phyloP scores from a whole-genome alignment of 2,797 vertebrate genomes.

The Echiichthys vipera region DNA sequence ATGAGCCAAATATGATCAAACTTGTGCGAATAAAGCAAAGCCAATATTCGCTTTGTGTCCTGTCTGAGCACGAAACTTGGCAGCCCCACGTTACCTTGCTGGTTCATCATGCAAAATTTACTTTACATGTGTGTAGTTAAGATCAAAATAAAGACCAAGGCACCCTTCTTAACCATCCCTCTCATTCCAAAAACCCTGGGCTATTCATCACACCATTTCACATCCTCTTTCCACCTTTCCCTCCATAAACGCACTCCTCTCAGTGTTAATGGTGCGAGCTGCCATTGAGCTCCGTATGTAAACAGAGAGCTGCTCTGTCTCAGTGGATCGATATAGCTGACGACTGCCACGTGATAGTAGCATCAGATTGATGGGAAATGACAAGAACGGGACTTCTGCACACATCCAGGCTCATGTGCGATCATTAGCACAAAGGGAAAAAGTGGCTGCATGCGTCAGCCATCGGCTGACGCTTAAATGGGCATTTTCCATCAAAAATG shows the following conservation, averaged over 20 bases:
- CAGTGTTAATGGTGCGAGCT: slow-evolving; percentile 56
- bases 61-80: no score
- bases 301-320: slow-evolving; percentile 37
- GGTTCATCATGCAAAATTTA: no score
- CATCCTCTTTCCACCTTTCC: slow-evolving; percentile 4
- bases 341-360: neutral
- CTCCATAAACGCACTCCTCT: slow-evolving; percentile 6
- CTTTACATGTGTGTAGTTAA: no score
- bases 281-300: slow-evolving; percentile 38
- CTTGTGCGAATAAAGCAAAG: no score
- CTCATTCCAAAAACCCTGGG: neutral
- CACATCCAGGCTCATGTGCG: neutral
- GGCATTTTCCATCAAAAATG: slow-evolving; percentile 9
- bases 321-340: slow-evolving; percentile 27
- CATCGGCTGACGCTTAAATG: neutral
- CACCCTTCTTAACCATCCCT: no score
- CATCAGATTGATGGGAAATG: slow-evolving; percentile 49
- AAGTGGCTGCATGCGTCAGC: neutral
- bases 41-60: no score
- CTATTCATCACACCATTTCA: neutral
- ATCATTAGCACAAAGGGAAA: slow-evolving; percentile 13
- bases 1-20: no score
- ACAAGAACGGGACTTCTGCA: slow-evolving; percentile 2
- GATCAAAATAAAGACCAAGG: no score
- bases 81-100: no score